Conservation (phyloP, 2,113 vertebrate genomes). For the Syrrhaptes paradoxus region DNA sequence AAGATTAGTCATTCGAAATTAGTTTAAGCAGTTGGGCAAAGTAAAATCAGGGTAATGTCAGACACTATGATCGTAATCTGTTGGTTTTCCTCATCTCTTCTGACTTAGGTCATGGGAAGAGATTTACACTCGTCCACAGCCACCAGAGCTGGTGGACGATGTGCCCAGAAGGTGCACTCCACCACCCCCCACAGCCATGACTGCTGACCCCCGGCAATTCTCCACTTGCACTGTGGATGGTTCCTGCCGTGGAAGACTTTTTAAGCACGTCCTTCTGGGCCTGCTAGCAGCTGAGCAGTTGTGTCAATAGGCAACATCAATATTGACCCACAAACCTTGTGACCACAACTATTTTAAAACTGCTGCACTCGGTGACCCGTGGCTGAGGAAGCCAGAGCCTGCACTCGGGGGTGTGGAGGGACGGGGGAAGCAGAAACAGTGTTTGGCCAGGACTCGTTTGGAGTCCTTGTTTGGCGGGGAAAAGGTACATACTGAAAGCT, state of each 20-base stretch:
- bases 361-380: slow-evolving; percentile 34
- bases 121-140: neutral
- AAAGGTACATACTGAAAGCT: neutral
- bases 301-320: slow-evolving; percentile 56
- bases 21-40: neutral
- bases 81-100: neutral
- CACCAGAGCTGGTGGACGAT: neutral
- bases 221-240: neutral
- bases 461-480: neutral
- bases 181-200: accelerated
- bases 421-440: neutral
- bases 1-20: neutral
- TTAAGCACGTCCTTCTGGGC: slow-evolving; percentile 20
- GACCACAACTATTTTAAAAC: slow-evolving; percentile 54
- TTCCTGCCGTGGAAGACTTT: neutral
- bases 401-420: neutral
- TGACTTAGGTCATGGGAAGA: neutral
- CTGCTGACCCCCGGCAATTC: neutral
- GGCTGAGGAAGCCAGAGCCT: slow-evolving; percentile 35
- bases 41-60: neutral
- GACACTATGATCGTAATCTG: neutral
- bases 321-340: slow-evolving; percentile 44
- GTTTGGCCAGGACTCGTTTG: neutral
- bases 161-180: neutral
- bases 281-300: slow-evolving; percentile 6